Conservation (phyloP, 2,797 vertebrate species). For the Acropternis orthonyx region DNA sequence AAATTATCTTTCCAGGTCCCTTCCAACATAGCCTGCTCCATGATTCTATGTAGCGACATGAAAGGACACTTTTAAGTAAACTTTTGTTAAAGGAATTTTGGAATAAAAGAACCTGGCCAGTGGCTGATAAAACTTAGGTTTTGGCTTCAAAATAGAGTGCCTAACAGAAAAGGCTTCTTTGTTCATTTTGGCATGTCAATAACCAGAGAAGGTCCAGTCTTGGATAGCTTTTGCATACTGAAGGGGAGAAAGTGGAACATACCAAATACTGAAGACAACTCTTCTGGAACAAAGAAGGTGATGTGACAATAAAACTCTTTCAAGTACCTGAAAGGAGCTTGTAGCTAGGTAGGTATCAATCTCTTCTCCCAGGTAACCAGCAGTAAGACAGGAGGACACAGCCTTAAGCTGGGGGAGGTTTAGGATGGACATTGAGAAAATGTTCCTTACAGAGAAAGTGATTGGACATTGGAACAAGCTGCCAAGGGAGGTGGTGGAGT, state of each 20-base stretch:
- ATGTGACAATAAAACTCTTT: neutral
- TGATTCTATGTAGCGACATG: neutral
- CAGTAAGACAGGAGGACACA: too few species aligned
- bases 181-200: neutral
- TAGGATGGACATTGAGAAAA: too few species aligned
- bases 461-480: too few species aligned
- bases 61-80: neutral
- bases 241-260: neutral
- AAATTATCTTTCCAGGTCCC: neutral
- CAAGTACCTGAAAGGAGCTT: too few species aligned
- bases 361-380: too few species aligned
- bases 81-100: neutral
- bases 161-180: neutral
- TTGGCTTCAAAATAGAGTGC: neutral
- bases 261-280: neutral
- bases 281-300: neutral
- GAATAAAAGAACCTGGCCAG: neutral
- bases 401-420: too few species aligned
- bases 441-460: too few species aligned
- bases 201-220: neutral
- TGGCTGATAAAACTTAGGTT: neutral
- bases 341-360: too few species aligned
- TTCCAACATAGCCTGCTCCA: neutral
- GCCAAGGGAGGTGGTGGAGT: too few species aligned
- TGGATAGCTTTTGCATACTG: neutral